phyloP scores from a whole-genome alignment of 1,140 invertebrate species.

The Tetragonula clypearis region DNA sequence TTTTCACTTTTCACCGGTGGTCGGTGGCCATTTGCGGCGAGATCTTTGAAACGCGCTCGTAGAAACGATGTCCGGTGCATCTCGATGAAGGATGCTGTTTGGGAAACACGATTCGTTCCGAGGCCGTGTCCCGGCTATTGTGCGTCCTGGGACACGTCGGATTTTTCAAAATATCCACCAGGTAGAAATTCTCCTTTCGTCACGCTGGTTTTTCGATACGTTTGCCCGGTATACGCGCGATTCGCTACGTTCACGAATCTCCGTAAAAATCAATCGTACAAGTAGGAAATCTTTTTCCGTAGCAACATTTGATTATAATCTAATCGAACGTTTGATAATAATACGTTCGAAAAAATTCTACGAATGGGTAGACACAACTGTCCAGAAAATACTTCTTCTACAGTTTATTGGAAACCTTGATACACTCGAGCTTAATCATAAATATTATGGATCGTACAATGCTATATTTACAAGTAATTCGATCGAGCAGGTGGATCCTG shows the following conservation, averaged over 20 bases:
- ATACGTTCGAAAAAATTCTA: background rate
- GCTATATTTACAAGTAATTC: slow-evolving; percentile 77
- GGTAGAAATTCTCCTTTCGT: slow-evolving; percentile 54
- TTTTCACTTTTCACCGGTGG: slow-evolving; percentile 61
- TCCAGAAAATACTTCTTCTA: slow-evolving; percentile 34
- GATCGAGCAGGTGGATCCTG: slow-evolving; percentile 70
- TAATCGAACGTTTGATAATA: background rate
- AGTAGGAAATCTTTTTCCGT: too few species aligned
- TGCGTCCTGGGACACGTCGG: slow-evolving; percentile 30
- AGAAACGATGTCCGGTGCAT: slow-evolving; percentile 2
- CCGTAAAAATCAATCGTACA: too few species aligned
- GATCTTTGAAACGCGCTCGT: slow-evolving; percentile 29
- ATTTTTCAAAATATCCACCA: slow-evolving; percentile 63
- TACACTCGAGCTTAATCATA: slow-evolving; percentile 69
- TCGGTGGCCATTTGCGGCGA: slow-evolving; percentile 47
- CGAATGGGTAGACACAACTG: background rate
- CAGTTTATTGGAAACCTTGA: slow-evolving; percentile 71
- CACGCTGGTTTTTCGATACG: slow-evolving; percentile 35
- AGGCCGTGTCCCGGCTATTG: slow-evolving; percentile 54
- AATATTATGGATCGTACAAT: slow-evolving; percentile 67
- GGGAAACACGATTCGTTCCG: slow-evolving; percentile 73
- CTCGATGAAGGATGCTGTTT: slow-evolving; percentile 55
- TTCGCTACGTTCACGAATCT: too few species aligned
- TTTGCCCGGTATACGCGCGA: background rate
- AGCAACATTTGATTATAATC: too few species aligned